Evolutionary conservation across 2,113 vertebrate species (phyloP).

Genomic region (mouse (Mus musculus)): DNA sequence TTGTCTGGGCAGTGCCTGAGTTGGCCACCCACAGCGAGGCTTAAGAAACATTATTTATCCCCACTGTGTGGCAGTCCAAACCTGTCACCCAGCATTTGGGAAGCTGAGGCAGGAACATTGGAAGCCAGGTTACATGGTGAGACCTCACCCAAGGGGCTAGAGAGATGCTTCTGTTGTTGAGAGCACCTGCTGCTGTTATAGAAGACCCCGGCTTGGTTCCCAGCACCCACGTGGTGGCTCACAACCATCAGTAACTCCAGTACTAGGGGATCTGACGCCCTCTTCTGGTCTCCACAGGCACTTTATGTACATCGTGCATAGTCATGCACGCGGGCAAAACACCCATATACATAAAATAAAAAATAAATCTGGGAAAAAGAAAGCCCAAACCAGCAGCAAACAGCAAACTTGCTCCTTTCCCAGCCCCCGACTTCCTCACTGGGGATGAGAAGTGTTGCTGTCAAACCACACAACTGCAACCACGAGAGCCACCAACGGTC

Average conservation of each 20-base stretch:
- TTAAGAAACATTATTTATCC: too few species aligned
- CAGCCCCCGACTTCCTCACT: background rate
- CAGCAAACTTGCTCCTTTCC: background rate
- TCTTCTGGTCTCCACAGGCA: background rate
- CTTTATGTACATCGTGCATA: background rate
- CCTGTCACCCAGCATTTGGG: background rate
- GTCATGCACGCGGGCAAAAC: background rate
- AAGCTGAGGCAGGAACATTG: background rate
- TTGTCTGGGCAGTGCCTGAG: background rate
- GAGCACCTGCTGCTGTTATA: background rate
- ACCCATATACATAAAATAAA: background rate
- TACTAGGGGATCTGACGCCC: background rate
- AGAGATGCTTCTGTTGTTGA: background rate
- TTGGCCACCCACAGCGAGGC: background rate
- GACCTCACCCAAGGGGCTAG: too few species aligned
- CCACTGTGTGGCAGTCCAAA: background rate
- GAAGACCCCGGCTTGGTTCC: background rate
- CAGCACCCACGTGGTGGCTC: background rate
- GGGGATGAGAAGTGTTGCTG: too few species aligned
- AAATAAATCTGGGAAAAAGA: background rate
- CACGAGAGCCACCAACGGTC: fast-evolving
- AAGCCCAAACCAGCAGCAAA: background rate
- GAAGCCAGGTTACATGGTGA: background rate
- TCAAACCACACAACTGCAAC: too few species aligned
- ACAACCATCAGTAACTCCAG: background rate